A percentile compares a stretch with the other conserved stretches of the same genome.
Conservation (phyloP, 37 sponge, comb jelly and placozoan species). For the Bolinopsis microptera region DNA sequence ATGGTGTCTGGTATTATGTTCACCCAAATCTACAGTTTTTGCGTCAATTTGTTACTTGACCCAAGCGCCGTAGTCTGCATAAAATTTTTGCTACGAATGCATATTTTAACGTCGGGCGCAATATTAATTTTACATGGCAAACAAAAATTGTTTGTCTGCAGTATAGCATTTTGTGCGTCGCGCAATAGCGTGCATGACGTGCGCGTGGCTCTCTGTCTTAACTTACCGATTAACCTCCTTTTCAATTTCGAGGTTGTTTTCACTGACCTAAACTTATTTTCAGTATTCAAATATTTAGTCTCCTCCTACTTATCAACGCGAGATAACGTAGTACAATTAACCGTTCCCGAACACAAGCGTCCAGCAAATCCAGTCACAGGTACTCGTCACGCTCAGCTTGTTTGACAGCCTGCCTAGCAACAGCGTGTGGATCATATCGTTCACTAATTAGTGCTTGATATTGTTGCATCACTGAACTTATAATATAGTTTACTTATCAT, state of each 20-base stretch:
- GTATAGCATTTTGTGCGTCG: constrained; percentile 27
- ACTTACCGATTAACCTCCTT: too few relatives aligned
- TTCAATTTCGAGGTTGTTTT: too few relatives aligned
- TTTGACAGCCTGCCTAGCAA: neutral
- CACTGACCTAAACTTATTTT: neutral
- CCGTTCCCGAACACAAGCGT: neutral
- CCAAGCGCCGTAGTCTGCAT: too few relatives aligned
- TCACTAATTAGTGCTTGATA: constrained; percentile 15
- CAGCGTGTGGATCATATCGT: neutral
- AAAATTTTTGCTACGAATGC: too few relatives aligned
- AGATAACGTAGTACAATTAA: neutral
- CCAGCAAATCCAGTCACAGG: neutral
- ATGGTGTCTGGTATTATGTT: too few relatives aligned
- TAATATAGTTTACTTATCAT: too few relatives aligned
- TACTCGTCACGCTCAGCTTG: neutral
- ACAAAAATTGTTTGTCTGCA: constrained; percentile 9
- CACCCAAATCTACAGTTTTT: too few relatives aligned
- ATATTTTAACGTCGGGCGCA: neutral
- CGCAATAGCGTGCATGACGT: neutral
- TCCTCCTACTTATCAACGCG: neutral
- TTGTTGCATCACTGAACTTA: neutral
- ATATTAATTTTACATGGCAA: neutral
- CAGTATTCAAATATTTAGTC: constrained; percentile 43
- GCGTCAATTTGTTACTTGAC: too few relatives aligned
- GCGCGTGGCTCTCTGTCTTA: too few relatives aligned